Base-by-base conservation (phyloP, 2,888 invertebrate genomes). In the Callosobruchus maculatus region DNA sequence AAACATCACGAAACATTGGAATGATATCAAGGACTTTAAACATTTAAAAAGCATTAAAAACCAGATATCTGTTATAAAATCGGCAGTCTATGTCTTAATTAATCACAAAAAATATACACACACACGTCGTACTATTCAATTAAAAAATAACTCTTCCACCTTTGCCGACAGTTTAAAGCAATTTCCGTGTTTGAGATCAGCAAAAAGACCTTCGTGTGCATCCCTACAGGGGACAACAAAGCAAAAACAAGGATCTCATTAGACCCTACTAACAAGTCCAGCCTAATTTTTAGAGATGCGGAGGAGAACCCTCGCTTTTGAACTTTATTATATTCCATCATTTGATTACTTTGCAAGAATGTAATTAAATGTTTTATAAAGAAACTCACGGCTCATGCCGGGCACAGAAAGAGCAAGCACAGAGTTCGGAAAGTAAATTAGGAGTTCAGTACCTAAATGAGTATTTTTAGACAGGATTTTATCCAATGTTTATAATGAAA, bases 351-450 rank as follows among this genome's bases (percentile, higher is more conserved):
- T 76, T 75, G 71, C 75, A 77, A 77, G 78, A 75, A 76, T 74
- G 71, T 78, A 78, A 77, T 78, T 75, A 76, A 78, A 77, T 78
- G 73, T 78, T 77, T 75, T 71, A 77, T 78, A 74, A 77, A 76
- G 76, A 76, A 77, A 75, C 77, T 78, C 77, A 76, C 77, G 76
- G 77, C 76, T 70, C 49, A 49, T 3, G 49, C 18, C 49, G 49
- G 49, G 49, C 3, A 49, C 49, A 49, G 49, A 49, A 49, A 49
- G 49, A 49, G 49, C 49, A 49, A 75, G 74, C 75, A 75, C 71
- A 75, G 72, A 78, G 74, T 76, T 77, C 68, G 67, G 75, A 76
- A 75, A 79, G 77, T 75, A 80, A 82, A 82, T 82, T 80, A 79
- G 72, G 77, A 80, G 77, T 78, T 77, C 77, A 74, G 74, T 75